Evolutionary conservation across 2,113 vertebrate genomes (phyloP), one percentile per base, ranked within the genome.

Genomic region (Poeciliopsis retropinna): DNA sequence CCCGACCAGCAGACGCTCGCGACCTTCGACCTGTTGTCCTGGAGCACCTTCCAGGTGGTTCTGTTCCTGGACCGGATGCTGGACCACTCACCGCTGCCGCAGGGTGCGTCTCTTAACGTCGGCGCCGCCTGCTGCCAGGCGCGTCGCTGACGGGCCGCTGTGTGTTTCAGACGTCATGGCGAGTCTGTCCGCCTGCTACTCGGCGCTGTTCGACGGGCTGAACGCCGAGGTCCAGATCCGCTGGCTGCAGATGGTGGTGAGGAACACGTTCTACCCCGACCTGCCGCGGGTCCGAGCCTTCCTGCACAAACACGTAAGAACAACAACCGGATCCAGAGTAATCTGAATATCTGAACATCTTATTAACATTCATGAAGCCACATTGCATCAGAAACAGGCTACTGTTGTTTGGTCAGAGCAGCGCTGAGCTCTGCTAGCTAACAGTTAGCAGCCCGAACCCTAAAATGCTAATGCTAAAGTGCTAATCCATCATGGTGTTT

Each of bases 141-240:
- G 2, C 22, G 19, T 29, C 30, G 12, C 44, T n/a, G n/a, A 60
- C 37, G 3, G 22, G 22, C 22, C 8, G 25, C 5, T 57, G 30
- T 12, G 17, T 60, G 6, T 69, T 2, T 28, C 79, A 81, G 98
- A 95, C 70, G 95, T 96, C 89, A 97, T 99, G 95, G 92, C 85
- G 60, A 92, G 94, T 75, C 93, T 99, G 64, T 97, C 96, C 0
- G 79, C 92, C 54, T 95, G 93, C 78, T 99, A 99, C 95, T 97
- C 97, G 0, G 89, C 94, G 0, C 93, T 98, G 88, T 91, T 98
- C 85, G 96, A 97, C n/a, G 92, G 93, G 9, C 96, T 97, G 95
- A 98, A 98, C 0, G 96, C 98, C 0, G 98, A 99, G 92, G 97
- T 99, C 82, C 96, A 96, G 78, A 96, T 99, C 82, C 96, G 98